Base-by-base conservation (phyloP, 2,797 vertebrate genomes). In the Clarias pachynema region DNA sequence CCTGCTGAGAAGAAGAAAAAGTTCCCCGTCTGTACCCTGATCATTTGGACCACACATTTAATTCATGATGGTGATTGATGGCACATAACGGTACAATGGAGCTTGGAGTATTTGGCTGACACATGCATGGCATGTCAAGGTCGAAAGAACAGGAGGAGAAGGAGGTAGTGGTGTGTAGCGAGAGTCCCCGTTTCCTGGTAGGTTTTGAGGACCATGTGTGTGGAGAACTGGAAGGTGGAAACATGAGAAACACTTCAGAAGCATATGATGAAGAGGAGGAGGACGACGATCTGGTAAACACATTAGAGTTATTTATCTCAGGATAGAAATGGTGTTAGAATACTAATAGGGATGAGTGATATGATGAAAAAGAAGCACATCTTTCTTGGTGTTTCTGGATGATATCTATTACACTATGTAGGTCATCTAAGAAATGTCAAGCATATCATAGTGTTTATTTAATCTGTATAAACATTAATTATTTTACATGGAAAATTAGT, bases 131-230 rank as follows among this genome's bases (percentile, higher is more conserved):
- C 80, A 89, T 88, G 87, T 89, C 88, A 40, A 44, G 56, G 85
- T 87, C 73, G 26, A 49, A 85, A 15, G 26, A 34, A 74, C 63
- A 73, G 53, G 63, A 31, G 60, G 84, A 81, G 77, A 82, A 79
- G 81, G 75, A 44, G 18, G 78, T 53, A 53, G 49, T 14, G 49
- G 49, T 18, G 20, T 63, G 34, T 53, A 22, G 56, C 0, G 77
- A 72, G 70, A 37, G 68, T 70, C 60, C 86, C 62, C 68, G 12
- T 56, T 88, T 89, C 70, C 34, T 85, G 81, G 62, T 88, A 57
- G 83, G 95, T 91, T 94, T 93, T 91, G 94, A 95, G 92, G 95
- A 96, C 91, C 95, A 95, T 90, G 95, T 95, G 88, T 92, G 91
- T 89, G 94, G 94, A 85, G 90, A 92, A 87, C 90, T 91, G 91